These are phyloP conservation scores for Hyalella azteca DNA, from an alignment of 2,888 invertebrate species.

Conservation along the genomic window DNA sequence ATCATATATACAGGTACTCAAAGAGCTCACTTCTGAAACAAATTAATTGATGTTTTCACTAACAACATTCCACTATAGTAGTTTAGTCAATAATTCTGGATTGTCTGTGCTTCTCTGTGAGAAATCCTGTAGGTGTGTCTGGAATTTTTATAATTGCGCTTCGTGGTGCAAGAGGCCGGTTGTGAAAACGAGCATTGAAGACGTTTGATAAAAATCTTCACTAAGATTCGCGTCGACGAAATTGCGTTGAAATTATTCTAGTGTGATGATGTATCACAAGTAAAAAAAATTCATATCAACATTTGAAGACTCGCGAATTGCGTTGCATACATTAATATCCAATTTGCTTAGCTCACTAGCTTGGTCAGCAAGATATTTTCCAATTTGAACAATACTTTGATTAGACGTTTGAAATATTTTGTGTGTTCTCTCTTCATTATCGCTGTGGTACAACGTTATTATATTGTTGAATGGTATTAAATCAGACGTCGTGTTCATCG, in stretches of 20 bases:
- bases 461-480: too few species aligned
- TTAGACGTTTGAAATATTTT: too few species aligned
- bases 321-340: too few species aligned
- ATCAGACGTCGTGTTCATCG: too few species aligned
- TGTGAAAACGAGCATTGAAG: background rate
- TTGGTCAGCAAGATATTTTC: too few species aligned
- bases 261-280: too few species aligned
- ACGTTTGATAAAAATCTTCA: background rate
- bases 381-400: too few species aligned
- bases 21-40: background rate
- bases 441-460: too few species aligned
- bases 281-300: too few species aligned
- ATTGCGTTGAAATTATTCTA: background rate
- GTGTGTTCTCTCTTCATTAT: too few species aligned
- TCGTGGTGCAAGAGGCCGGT: background rate
- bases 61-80: background rate
- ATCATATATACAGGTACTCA: background rate
- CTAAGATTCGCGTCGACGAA: background rate
- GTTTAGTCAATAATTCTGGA: background rate
- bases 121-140: background rate
- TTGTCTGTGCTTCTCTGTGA: background rate
- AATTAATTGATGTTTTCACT: background rate
- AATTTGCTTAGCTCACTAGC: too few species aligned
- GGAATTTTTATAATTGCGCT: background rate
- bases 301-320: too few species aligned